Percentiles rank a stretch among this genome's conserved stretches.
Evolutionary conservation across 2,113 vertebrate species (phyloP).

Genomic region (Pleuronectes platessa): DNA sequence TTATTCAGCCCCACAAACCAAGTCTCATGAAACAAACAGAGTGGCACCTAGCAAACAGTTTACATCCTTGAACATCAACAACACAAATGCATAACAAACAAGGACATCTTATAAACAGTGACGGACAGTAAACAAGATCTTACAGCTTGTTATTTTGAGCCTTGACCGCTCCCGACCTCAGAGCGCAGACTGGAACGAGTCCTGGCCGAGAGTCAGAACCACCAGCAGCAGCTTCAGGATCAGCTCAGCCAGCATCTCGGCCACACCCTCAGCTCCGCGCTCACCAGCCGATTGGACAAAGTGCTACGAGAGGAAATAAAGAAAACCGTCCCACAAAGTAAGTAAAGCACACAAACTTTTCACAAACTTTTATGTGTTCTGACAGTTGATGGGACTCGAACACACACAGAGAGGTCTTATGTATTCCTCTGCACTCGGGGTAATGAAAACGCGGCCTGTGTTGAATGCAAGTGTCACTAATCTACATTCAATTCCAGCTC

Average conservation of each 20-base stretch:
- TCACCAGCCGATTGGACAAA: conserved; percentile 91
- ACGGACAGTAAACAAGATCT: neutral
- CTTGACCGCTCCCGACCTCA: conserved; percentile 86
- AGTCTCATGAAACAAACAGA: neutral
- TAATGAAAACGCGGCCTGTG: neutral
- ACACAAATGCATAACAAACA: neutral
- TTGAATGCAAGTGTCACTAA: neutral
- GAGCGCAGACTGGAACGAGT: conserved; percentile 89
- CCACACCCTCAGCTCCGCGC: conserved; percentile 86
- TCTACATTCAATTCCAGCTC: neutral
- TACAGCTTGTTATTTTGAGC: conserved; percentile 45
- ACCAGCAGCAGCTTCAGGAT: conserved; percentile 91
- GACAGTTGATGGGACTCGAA: too few relatives aligned
- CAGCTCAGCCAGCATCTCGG: conserved; percentile 92
- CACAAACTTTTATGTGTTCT: too few relatives aligned
- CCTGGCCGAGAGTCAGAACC: conserved; percentile 87
- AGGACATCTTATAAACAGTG: neutral
- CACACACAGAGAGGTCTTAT: neutral
- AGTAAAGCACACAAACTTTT: conserved; percentile 58
- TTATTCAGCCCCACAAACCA: neutral
- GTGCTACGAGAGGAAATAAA: conserved; percentile 95
- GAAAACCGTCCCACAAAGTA: conserved; percentile 94
- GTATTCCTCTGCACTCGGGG: too few relatives aligned
- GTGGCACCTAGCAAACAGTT: neutral
- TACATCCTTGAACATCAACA: neutral